These are phyloP conservation scores for Chirona hameri DNA, from an alignment of 2,888 invertebrate species.

Conservation along the genomic window DNA sequence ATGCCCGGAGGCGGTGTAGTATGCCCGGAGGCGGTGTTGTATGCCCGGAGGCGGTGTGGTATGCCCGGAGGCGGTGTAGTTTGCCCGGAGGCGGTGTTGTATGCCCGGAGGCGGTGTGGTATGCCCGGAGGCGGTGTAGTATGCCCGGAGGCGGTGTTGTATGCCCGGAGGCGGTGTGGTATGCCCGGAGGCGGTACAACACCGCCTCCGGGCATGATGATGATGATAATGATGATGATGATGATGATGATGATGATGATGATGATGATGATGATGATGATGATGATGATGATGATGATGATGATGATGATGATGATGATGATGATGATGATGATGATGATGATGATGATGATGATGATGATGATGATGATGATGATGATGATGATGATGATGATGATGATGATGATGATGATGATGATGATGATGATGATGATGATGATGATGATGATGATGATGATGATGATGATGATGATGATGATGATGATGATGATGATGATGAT, in stretches of 20 bases:
- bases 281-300: conserved; percentile 22
- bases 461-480: conserved; percentile 22
- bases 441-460: conserved; percentile 11
- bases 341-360: conserved; percentile 22
- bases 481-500: conserved; percentile 22
- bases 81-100: too few relatives aligned
- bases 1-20: too few relatives aligned
- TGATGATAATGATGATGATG: conserved; percentile 22
- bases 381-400: conserved; percentile 22
- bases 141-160: too few relatives aligned
- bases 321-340: conserved; percentile 22
- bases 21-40: too few relatives aligned
- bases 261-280: conserved; percentile 22
- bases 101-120: too few relatives aligned
- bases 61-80: too few relatives aligned
- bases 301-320: conserved; percentile 11
- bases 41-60: too few relatives aligned
- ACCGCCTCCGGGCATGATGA: too few relatives aligned
- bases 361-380: conserved; percentile 22
- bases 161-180: too few relatives aligned
- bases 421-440: conserved; percentile 22
- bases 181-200: too few relatives aligned
- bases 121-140: too few relatives aligned
- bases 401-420: conserved; percentile 11
- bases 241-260: conserved; percentile 22